Evolutionary conservation across 2,113 vertebrate species (phyloP).

Genomic region (Dicerorhinus sumatrensis): DNA sequence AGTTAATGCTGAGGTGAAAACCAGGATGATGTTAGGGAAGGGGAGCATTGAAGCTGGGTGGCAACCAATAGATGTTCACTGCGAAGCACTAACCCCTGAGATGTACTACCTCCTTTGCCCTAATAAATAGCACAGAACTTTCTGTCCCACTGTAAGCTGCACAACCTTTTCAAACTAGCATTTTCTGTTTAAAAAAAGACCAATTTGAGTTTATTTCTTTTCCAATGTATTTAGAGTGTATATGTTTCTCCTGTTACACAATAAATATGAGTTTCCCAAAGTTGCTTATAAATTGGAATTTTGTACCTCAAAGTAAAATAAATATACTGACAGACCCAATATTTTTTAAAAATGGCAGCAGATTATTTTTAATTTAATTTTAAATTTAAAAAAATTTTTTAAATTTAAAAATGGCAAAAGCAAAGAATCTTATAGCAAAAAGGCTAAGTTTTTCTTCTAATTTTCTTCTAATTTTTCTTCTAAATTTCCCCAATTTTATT

Average conservation of each 20-base stretch:
- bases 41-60: no score
- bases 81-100: no score
- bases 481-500: not conserved
- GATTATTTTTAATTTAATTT: not conserved
- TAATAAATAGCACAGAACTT: not conserved
- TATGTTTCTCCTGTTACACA: not conserved
- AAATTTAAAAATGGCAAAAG: not conserved
- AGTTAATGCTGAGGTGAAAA: not conserved
- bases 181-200: not conserved
- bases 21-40: not conserved
- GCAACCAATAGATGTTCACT: not conserved
- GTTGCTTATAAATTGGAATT: not conserved
- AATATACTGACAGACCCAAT: not conserved
- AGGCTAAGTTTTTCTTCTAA: not conserved
- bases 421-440: not conserved
- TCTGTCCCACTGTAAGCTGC: not conserved
- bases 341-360: not conserved
- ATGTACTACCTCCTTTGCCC: not conserved
- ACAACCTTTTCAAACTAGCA: not conserved
- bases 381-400: no score
- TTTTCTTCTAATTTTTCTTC: constrained; percentile 23
- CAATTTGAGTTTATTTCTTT: not conserved
- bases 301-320: not conserved
- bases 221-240: not conserved
- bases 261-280: not conserved